Percentiles rank a stretch among this genome's conserved stretches.
Conservation (phyloP, 2,888 invertebrate species). For the Euspilapteryx auroguttella region DNA sequence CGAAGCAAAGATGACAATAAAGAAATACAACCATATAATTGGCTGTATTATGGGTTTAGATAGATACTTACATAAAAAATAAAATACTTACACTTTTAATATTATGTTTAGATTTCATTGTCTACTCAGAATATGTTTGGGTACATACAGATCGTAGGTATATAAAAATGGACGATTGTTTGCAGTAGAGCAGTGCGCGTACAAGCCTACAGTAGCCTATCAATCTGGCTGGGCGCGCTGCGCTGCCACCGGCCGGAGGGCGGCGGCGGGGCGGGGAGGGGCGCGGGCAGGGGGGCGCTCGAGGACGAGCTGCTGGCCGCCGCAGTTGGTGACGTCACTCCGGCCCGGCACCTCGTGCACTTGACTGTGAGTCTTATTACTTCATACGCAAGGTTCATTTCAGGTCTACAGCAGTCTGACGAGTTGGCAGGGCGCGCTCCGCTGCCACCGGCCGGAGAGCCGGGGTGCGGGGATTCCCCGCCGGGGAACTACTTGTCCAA, state of each 20-base stretch:
- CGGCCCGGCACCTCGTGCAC: slow-evolving; percentile 20
- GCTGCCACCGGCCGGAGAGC: not conserved
- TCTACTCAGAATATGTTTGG: too few relatives aligned
- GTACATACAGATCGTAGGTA: too few relatives aligned
- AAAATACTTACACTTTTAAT: too few relatives aligned
- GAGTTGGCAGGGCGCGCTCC: not conserved
- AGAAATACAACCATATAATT: too few relatives aligned
- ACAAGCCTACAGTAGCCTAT: slow-evolving; percentile 23
- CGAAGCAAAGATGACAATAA: too few relatives aligned
- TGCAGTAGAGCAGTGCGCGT: slow-evolving; percentile 32
- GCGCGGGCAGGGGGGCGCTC: too few relatives aligned
- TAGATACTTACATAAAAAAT: too few relatives aligned
- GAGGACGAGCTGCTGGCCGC: slow-evolving; percentile 25
- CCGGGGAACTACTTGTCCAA: not conserved
- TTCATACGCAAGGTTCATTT: too few relatives aligned
- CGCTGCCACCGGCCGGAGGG: slow-evolving; percentile 15
- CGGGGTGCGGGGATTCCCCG: not conserved
- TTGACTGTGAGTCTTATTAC: slow-evolving; percentile 22
- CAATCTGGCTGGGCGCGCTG: slow-evolving; percentile 21
- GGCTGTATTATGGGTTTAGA: too few relatives aligned
- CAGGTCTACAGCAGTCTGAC: not conserved
- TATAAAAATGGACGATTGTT: too few relatives aligned
- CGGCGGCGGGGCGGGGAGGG: slow-evolving; percentile 10
- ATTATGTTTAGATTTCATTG: too few relatives aligned
- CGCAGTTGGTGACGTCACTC: slow-evolving; percentile 24